Conservation (phyloP, 2,888 invertebrate species). For the Pasiphila rectangulata region DNA sequence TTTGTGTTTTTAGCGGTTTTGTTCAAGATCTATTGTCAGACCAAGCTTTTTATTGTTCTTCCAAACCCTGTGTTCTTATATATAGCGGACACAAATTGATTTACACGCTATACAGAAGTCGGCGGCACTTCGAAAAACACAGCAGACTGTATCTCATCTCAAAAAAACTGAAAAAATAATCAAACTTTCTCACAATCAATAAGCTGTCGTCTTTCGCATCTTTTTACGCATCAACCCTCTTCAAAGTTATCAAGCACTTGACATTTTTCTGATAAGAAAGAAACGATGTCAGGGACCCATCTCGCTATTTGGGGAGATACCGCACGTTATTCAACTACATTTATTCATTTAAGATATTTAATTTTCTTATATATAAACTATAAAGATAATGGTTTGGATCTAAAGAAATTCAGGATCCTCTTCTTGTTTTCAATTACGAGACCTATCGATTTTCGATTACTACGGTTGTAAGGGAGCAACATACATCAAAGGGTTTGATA, state of each 20-base stretch:
- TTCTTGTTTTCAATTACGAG: not conserved
- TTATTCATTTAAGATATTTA: slow-evolving; percentile 11
- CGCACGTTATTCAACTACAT: slow-evolving; percentile 19
- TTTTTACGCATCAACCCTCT: slow-evolving; percentile 22
- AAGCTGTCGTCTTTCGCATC: slow-evolving; percentile 6
- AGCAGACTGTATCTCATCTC: not conserved
- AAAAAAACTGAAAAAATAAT: not conserved
- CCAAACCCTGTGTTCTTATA: not conserved
- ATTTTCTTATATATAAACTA: too few species aligned
- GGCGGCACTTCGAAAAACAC: not conserved
- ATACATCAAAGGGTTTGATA: not conserved
- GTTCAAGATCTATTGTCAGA: not conserved
- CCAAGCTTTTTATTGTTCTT: not conserved
- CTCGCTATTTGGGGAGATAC: slow-evolving; percentile 17
- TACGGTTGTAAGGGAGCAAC: too few species aligned
- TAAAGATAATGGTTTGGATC: not conserved
- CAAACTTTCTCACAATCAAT: slow-evolving; percentile 5
- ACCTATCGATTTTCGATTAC: not conserved
- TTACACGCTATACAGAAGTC: too few species aligned
- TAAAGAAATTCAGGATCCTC: not conserved
- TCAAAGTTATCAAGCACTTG: slow-evolving; percentile 20
- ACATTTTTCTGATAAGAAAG: slow-evolving; percentile 23
- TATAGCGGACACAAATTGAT: too few species aligned
- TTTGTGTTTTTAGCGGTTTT: not conserved
- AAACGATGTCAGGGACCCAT: slow-evolving; percentile 20